These are phyloP conservation scores for Caenorhabditis drosophilae DNA, from an alignment of 2,888 invertebrate species.

Conservation along the genomic window DNA sequence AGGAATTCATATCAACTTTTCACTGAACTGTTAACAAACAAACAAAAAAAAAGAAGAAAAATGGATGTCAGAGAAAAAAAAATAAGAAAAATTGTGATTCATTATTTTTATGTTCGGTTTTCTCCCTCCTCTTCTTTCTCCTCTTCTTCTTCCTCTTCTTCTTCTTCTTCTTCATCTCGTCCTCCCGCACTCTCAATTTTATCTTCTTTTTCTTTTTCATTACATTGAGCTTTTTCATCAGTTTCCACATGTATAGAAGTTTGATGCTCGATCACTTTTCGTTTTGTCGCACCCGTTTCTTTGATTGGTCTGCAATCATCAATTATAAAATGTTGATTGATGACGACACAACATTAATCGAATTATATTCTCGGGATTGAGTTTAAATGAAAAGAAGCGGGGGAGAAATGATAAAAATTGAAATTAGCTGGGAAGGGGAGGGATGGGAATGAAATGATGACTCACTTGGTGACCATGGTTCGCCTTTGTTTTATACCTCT, in stretches of 20 bases:
- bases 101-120: too few species aligned
- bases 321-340: too few species aligned
- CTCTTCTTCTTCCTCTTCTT: constrained; percentile 4
- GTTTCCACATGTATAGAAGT: constrained; percentile 14
- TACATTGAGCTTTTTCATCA: not conserved
- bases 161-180: not conserved
- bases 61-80: not conserved
- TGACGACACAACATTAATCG: too few species aligned
- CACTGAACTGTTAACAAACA: too few species aligned
- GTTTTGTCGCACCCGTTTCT: constrained; percentile 4
- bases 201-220: not conserved
- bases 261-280: constrained; percentile 33
- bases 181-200: not conserved
- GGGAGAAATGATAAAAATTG: too few species aligned
- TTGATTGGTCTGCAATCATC: not conserved
- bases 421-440: too few species aligned
- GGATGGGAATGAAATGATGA: too few species aligned
- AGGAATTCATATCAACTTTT: too few species aligned
- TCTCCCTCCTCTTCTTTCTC: too few species aligned
- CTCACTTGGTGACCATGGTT: constrained; percentile 14
- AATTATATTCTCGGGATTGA: constrained; percentile 1
- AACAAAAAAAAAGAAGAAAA: constrained; percentile 6
- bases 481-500: constrained; percentile 29
- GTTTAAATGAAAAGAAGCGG: too few species aligned
- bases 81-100: too few species aligned